Percentiles rank a stretch among this genome's conserved stretches.
Conservation (phyloP, 92 coral and sea anemone genomes). For the Heteractis magnifica region DNA sequence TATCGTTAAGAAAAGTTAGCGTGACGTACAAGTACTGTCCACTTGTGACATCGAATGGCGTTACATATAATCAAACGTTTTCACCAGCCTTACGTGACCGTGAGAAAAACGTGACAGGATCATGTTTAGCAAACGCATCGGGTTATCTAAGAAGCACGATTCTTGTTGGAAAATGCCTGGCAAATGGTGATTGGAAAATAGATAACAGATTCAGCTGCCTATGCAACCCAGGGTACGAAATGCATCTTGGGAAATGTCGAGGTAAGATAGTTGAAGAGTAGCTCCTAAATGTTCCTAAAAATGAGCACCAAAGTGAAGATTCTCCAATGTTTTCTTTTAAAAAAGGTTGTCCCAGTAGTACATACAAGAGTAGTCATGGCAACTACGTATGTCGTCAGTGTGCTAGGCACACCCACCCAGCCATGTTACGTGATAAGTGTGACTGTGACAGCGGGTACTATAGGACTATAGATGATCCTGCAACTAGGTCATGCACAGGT, state of each 20-base stretch:
- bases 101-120: slow-evolving; percentile 43
- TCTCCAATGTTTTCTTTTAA: neutral
- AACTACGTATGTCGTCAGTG: slow-evolving; percentile 59
- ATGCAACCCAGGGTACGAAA: slow-evolving; percentile 41
- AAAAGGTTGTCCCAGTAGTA: slow-evolving; percentile 47
- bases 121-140: slow-evolving; percentile 42
- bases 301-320: neutral
- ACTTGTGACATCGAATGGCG: slow-evolving; percentile 35
- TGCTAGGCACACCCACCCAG: slow-evolving; percentile 47
- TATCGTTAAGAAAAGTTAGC: slow-evolving; percentile 49
- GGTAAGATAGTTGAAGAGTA: neutral
- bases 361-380: slow-evolving; percentile 48
- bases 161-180: slow-evolving; percentile 19
- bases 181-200: slow-evolving; percentile 45
- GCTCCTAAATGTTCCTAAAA: neutral
- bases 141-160: neutral
- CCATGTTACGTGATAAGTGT: slow-evolving; percentile 44
- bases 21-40: slow-evolving; percentile 51
- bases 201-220: slow-evolving; percentile 22
- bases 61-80: slow-evolving; percentile 36
- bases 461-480: slow-evolving; percentile 45
- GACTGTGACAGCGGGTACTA: slow-evolving; percentile 61
- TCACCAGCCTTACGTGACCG: slow-evolving; percentile 42
- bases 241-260: slow-evolving; percentile 13
- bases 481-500: slow-evolving; percentile 62